Evolutionary conservation across 2,888 invertebrate genomes (phyloP).

Genomic region (Drosophila borborema): DNA sequence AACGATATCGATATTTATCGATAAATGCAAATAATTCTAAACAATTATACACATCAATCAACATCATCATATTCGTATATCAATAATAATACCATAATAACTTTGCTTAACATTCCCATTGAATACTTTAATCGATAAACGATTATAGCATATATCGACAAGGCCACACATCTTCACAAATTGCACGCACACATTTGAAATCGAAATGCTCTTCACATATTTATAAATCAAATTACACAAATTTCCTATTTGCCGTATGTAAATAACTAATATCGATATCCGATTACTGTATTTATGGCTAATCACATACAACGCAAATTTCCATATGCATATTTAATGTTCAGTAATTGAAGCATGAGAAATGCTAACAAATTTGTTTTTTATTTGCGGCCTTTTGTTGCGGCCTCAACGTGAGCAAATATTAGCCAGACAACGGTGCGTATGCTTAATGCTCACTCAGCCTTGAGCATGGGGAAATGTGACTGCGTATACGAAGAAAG

Average conservation of each 20-base stretch:
- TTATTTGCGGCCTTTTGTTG: constrained; percentile 19
- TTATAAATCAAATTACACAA: background rate
- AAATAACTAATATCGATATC: background rate
- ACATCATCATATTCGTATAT: too few relatives aligned
- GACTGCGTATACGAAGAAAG: constrained; percentile 1
- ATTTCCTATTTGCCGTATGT: background rate
- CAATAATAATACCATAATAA: background rate
- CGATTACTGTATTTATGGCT: background rate
- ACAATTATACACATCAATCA: too few relatives aligned
- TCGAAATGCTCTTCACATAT: background rate
- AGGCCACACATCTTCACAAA: background rate
- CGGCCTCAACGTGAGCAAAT: constrained; percentile 22
- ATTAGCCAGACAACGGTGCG: constrained; percentile 40
- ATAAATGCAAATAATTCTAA: too few relatives aligned
- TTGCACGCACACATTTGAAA: background rate
- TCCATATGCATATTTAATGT: constrained; percentile 13
- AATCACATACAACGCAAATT: background rate
- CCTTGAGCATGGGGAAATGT: constrained; percentile 12
- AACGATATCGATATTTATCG: background rate
- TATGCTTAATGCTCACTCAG: constrained; percentile 35
- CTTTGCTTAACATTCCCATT: too few relatives aligned
- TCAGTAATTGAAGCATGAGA: constrained; percentile 21
- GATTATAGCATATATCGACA: background rate
- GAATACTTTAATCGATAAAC: too few relatives aligned
- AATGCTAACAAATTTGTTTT: background rate